Evolutionary conservation across 2,888 invertebrate genomes (phyloP), one percentile per base, ranked within the genome.

Genomic region (Steinernema carpocapsae): DNA sequence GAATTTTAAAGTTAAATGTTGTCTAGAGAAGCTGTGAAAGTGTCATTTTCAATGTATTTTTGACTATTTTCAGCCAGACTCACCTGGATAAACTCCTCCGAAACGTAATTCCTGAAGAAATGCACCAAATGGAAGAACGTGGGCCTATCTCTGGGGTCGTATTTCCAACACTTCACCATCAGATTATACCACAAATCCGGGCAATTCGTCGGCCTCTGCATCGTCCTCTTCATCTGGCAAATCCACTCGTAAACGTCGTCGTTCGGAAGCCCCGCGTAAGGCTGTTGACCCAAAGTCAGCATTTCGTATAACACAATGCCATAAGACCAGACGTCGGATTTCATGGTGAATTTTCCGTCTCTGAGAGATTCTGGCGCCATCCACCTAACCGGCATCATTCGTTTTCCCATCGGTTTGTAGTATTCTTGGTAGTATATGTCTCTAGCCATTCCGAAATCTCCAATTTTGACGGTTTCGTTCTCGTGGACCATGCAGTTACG

Each of bases 391-490:
- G 86, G 86, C 86, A 86, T 86, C 78, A 86, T 72, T 19, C 86
- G 73, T 70, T 85, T 85, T 17, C 88, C 88, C 19, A 88, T 94
- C 29, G 86, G 86, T 71, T 94, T 91, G 90, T 96, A 96, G 88
- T 96, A 96, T 89, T 96, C 95, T 86, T 94, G 94, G 90, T 95
- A 94, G 89, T 95, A 95, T 85, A 96, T 93, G 89, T 95, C 95
- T 86, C 95, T 91, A 4, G 88, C 87, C 88, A 88, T 88, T 76
- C 88, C 88, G 73, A 88, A 88, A 73, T 88, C 88, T 17, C 88
- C 94, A 90, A 90, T 86, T 76, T 86, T 86, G 42, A 85, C 84
- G 0, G 74, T 75, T 46, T 83, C 79, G 26, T 83, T 76, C 1
- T 52, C 77, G 24, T 83, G 92, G 7, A 85, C 93, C 94, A 90